Evolutionary conservation across 2,888 invertebrate species (phyloP).

Genomic region (Fragum sueziense): DNA sequence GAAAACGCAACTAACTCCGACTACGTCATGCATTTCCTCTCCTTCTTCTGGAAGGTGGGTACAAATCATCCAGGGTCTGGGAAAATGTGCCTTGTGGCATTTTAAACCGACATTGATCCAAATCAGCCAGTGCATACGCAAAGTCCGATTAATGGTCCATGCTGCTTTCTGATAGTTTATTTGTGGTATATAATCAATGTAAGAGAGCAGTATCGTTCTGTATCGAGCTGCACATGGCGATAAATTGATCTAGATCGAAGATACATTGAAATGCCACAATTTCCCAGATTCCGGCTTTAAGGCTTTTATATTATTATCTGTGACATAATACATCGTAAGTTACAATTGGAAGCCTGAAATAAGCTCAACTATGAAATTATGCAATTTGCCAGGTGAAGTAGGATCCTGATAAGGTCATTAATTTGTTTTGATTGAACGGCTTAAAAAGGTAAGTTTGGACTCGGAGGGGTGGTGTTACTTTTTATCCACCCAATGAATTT

Average conservation of each 20-base stretch:
- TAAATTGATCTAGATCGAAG: not conserved
- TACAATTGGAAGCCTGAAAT: no score
- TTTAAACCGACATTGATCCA: no score
- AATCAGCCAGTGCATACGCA: no score
- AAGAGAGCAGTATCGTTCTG: not conserved
- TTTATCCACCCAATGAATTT: no score
- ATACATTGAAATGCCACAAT: not conserved
- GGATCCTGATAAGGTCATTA: no score
- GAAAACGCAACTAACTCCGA: constrained; percentile 84
- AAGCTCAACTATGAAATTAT: not conserved
- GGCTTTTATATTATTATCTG: not conserved
- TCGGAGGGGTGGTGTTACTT: no score
- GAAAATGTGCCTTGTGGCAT: no score
- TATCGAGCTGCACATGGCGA: not conserved
- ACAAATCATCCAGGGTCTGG: no score
- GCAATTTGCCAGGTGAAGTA: not conserved
- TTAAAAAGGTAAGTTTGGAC: no score
- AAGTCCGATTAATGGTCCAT: not conserved
- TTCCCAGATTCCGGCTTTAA: not conserved
- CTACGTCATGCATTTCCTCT: constrained; percentile 85
- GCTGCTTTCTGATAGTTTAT: not conserved
- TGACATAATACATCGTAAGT: no score
- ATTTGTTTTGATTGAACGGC: no score
- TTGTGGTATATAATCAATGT: not conserved
- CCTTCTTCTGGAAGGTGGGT: constrained; percentile 85